Base-by-base conservation (phyloP, 1,140 invertebrate genomes). In the Capitella teleta region DNA sequence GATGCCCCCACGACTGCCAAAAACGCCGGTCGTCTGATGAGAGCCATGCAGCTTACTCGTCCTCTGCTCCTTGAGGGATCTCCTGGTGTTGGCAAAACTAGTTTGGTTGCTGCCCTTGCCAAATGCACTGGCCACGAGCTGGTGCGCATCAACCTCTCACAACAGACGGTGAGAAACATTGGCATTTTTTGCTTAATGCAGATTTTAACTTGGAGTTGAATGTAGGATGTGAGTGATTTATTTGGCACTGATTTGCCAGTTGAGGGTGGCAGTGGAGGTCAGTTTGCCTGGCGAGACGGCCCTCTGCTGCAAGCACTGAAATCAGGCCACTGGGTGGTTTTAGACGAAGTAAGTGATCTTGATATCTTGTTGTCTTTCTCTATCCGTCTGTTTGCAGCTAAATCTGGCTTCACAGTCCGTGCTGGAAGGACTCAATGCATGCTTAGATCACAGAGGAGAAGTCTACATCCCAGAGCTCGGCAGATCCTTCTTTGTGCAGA, bases 371-470 rank as follows among this genome's bases (percentile, higher is more conserved):
- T n/a, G n/a, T n/a, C n/a, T 32, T 32, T 10, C 8, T n/a, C 8
- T 32, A 10, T 32, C 30, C 30, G n/a, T 32, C 8, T 32, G n/a
- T n/a, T n/a, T 44, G 12, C 59, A 80, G 76, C 75, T 99, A 46
- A 99, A 99, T 78, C 75, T 99, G 50, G 95, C 96, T 0, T 95
- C 93, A 0, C 96, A 99, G 70, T 90, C 93, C 0, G 94, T 99
- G 4, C 73, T 99, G 0, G 96, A 99, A 78, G 94, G 94, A 26
- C 75, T 99, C 2, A 99, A 99, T 72, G 94, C 95, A 2, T 97
- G 94, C 67, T 78, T 99, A 14, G 96, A 99, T 78, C 96, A 99
- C 68, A 77, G 95, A 61, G 89, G 88, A 2, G 91, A 96, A 74
- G 80, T 99, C 14, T 98, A 82, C 64, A 86, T 99, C 47, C 89